These are phyloP conservation scores for Clarias macrocephalus DNA, from an alignment of 2,113 vertebrate genomes.

Conservation along the genomic window DNA sequence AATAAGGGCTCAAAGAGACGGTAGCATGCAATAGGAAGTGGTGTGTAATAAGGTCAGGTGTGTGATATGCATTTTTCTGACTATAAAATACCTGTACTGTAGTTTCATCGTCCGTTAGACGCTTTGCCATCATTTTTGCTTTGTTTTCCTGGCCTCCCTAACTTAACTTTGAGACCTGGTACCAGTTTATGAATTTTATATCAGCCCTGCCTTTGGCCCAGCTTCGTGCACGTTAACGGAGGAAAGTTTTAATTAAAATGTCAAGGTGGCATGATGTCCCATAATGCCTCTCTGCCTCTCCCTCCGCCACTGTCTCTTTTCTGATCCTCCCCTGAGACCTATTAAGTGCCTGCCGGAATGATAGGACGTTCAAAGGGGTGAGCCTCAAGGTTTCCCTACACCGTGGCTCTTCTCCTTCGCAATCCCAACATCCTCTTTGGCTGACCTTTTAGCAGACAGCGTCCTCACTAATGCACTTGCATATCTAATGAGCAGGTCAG, in stretches of 20 bases:
- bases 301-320: conserved; percentile 56
- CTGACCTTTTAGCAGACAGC: conserved; percentile 79
- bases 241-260: conserved; percentile 82
- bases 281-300: conserved; percentile 65
- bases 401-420: conserved; percentile 61
- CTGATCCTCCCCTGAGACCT: conserved; percentile 77
- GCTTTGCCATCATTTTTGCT: conserved; percentile 16
- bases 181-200: conserved; percentile 62
- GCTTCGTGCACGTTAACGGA: conserved; percentile 74
- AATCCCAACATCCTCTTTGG: conserved; percentile 72
- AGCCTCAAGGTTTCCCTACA: conserved; percentile 71
- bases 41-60: conserved; percentile 16
- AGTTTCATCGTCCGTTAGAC: background rate
- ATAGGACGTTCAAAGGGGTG: conserved; percentile 81
- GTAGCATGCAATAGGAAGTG: conserved; percentile 43
- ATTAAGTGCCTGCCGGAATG: conserved; percentile 77
- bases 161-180: background rate
- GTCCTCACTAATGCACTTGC: conserved; percentile 74
- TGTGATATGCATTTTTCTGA: conserved; percentile 23
- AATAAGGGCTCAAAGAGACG: conserved; percentile 60
- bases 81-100: background rate
- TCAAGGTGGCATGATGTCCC: conserved; percentile 79
- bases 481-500: conserved; percentile 76
- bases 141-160: background rate
- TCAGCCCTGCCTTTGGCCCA: conserved; percentile 59